Evolutionary conservation across 2,888 invertebrate genomes (phyloP).

Genomic region (Trypoxylon attenuatum): DNA sequence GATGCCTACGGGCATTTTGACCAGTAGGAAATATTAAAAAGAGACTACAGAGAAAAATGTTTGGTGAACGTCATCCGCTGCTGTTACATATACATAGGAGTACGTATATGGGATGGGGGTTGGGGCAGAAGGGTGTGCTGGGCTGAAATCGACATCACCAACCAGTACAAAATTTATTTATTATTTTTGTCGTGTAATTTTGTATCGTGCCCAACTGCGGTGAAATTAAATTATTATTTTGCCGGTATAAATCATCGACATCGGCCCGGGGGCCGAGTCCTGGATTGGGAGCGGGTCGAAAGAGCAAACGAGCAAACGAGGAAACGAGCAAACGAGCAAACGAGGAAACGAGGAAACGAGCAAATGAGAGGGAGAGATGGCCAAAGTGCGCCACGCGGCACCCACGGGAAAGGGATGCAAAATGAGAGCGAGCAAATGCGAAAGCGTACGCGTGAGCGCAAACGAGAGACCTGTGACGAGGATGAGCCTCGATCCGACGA

Average conservation of each 20-base stretch:
- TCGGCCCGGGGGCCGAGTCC: constrained; percentile 39
- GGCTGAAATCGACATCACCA: constrained; percentile 67
- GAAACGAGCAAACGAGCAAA: constrained; percentile 14
- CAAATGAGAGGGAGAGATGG: constrained; percentile 4
- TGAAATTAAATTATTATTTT: constrained; percentile 75
- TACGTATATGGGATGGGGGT: no score
- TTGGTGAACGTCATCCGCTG: constrained; percentile 43
- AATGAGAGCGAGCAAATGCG: background rate
- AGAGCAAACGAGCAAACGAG: no score
- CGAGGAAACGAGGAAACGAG: constrained; percentile 27
- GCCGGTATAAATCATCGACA: constrained; percentile 71
- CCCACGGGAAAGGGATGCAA: background rate
- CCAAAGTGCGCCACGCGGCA: no score
- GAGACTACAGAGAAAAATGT: constrained; percentile 47
- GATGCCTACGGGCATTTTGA: constrained; percentile 37
- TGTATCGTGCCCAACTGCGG: constrained; percentile 71
- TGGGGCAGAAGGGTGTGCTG: no score
- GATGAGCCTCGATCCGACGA: no score
- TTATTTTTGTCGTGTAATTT: constrained; percentile 74
- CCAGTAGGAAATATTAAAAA: constrained; percentile 38
- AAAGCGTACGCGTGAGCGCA: constrained; percentile 9
- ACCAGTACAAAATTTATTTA: constrained; percentile 71
- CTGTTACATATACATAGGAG: no score
- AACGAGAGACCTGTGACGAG: constrained; percentile 13
- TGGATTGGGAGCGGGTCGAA: constrained; percentile 14